Conservation (phyloP, 2,888 invertebrate species). For the Hipparchia semele region DNA sequence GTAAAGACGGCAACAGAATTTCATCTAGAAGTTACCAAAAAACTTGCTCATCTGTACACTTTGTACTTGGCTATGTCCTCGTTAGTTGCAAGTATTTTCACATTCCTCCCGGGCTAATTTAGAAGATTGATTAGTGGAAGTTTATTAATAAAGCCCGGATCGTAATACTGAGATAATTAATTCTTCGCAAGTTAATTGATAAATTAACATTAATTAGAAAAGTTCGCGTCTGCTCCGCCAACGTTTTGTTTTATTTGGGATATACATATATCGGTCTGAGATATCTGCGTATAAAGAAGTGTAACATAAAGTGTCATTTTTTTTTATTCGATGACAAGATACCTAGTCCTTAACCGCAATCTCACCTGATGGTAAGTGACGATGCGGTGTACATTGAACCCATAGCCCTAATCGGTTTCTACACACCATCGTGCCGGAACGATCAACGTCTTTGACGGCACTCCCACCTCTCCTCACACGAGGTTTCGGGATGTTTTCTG, state of each 20-base stretch:
- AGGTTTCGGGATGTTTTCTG: too few species aligned
- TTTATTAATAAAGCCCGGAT: conserved; percentile 78
- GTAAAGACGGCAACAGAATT: background rate
- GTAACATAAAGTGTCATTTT: too few species aligned
- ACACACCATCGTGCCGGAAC: too few species aligned
- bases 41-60: too few species aligned
- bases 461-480: too few species aligned
- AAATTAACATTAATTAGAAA: conserved; percentile 81
- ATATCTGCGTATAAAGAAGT: background rate
- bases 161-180: conserved; percentile 79
- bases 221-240: conserved; percentile 60
- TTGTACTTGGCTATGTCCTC: background rate
- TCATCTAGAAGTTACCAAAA: background rate
- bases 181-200: conserved; percentile 80
- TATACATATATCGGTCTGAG: conserved; percentile 35
- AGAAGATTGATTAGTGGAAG: conserved; percentile 79
- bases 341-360: too few species aligned
- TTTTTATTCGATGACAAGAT: too few species aligned
- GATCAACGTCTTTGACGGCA: too few species aligned
- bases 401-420: too few species aligned
- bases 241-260: conserved; percentile 44
- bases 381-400: too few species aligned
- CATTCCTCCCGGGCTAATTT: conserved; percentile 35
- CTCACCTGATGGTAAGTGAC: too few species aligned
- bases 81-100: conserved; percentile 23